Evolutionary conservation across 1,140 invertebrate species (phyloP), one percentile per base, ranked within the genome.

Genomic region (Aricia agestis): DNA sequence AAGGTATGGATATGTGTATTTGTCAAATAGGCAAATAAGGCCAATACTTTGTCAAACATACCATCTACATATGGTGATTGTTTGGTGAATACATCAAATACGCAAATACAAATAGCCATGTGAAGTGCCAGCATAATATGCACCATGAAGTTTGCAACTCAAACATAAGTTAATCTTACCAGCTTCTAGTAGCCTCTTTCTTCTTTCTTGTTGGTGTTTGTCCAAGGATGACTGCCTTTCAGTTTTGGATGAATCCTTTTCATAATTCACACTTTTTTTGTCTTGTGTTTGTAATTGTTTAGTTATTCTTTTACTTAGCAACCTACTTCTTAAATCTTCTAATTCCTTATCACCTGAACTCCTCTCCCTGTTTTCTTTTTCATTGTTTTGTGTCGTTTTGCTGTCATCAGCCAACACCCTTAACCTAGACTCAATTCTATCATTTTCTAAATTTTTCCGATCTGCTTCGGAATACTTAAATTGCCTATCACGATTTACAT

Each of bases 301-400:
- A 74, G 85, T 92, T 90, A 87, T 93, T 42, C 94, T 90, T 87
- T 95, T 95, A 78, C 93, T 94, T 4, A 95, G 78, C 78, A 95
- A 92, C 81, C 95, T 93, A 79, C 95, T 95, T 77, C 96, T 93
- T 77, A 96, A 91, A 91, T 96, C 95, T 82, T 96, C 95, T 68
- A 96, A 91, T 71, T 94, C 94, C 76, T 92, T 93, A 81, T 93
- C 93, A 72, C 92, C 92, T 70, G 92, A 86, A 79, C 87, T 88
- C 87, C 93, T 76, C 82, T 93, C 80, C 76, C 94, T 86, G 75
- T 94, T 89, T 88, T 93, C 87, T 92, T 94, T 91, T 91, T 94
- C 83, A 91, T 92, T 80, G 87, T 93, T 80, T 85, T 93, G 83
- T 90, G 85, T 87, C 73, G 85, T 81, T 80, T 92, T 82, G 67